A percentile compares a stretch with the other conserved stretches of the same genome.
Evolutionary conservation across 2,113 vertebrate species (phyloP).

Genomic region (Hemichromis elongatus): DNA sequence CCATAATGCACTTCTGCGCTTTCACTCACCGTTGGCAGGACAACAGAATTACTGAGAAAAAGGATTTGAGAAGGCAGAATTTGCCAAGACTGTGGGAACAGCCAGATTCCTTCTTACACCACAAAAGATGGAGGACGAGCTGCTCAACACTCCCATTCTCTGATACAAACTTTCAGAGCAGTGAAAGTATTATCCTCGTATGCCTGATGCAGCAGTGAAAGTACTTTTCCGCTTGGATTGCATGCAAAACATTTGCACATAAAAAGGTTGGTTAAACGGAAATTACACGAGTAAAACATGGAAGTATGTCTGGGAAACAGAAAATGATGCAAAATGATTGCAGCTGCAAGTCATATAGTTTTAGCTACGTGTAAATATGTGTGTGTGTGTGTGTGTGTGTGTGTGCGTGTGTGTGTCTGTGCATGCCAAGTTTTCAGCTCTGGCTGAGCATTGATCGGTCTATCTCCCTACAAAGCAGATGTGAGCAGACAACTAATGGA

Average conservation of each 20-base stretch:
- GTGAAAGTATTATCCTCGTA: constrained; percentile 15
- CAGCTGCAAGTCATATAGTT: constrained; percentile 3
- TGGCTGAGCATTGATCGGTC: constrained; percentile 49
- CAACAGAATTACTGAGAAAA: constrained; percentile 69
- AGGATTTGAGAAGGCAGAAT: constrained; percentile 56
- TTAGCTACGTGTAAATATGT: neutral
- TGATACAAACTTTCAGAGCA: neutral
- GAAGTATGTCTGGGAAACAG: neutral
- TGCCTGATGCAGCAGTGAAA: neutral
- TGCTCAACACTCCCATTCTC: constrained; percentile 24
- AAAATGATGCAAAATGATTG: neutral
- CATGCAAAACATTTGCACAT: neutral
- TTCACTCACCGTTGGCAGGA: constrained; percentile 73
- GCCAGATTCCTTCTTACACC: constrained; percentile 47
- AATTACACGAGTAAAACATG: neutral
- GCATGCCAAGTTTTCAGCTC: neutral
- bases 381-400: neutral
- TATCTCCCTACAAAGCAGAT: constrained; percentile 56
- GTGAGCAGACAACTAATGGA: constrained; percentile 63
- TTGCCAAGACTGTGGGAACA: constrained; percentile 69
- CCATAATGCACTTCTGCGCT: constrained; percentile 71
- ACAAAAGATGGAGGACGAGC: constrained; percentile 54
- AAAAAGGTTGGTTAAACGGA: neutral
- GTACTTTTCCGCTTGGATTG: neutral
- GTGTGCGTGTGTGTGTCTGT: neutral